Percentiles rank a stretch among this genome's conserved stretches.
Evolutionary conservation across 2,113 vertebrate species (phyloP).

Genomic region (Sterrhoptilus dennistouni): DNA sequence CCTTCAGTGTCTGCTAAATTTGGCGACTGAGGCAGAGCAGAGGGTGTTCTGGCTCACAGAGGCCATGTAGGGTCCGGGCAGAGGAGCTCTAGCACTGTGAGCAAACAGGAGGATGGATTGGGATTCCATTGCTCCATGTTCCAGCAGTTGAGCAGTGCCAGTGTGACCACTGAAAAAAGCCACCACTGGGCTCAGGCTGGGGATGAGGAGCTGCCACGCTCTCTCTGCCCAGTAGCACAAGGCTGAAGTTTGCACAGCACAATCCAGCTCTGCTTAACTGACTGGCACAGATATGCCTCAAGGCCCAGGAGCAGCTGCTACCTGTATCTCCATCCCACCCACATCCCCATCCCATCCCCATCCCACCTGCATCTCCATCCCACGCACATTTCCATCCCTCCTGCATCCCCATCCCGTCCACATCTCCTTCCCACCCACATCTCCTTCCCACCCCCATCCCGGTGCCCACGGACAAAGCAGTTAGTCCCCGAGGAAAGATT

Average conservation of each 20-base stretch:
- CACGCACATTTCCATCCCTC: background rate
- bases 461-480: background rate
- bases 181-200: fast-evolving
- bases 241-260: background rate
- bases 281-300: background rate
- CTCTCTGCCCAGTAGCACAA: background rate
- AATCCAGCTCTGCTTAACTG: background rate
- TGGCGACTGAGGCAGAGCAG: background rate
- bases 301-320: background rate
- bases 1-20: background rate
- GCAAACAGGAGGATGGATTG: background rate
- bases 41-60: background rate
- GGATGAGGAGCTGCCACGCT: fast-evolving
- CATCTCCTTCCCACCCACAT: background rate
- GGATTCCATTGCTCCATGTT: fast-evolving
- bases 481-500: background rate
- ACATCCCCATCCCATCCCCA: background rate
- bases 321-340: background rate
- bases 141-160: background rate
- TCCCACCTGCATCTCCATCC: background rate
- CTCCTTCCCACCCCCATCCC: background rate
- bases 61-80: fast-evolving
- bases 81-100: background rate
- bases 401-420: fast-evolving
- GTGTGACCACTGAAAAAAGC: background rate